Conservation (phyloP, 2,888 invertebrate species). For the Hirtodrosophila confusa region DNA sequence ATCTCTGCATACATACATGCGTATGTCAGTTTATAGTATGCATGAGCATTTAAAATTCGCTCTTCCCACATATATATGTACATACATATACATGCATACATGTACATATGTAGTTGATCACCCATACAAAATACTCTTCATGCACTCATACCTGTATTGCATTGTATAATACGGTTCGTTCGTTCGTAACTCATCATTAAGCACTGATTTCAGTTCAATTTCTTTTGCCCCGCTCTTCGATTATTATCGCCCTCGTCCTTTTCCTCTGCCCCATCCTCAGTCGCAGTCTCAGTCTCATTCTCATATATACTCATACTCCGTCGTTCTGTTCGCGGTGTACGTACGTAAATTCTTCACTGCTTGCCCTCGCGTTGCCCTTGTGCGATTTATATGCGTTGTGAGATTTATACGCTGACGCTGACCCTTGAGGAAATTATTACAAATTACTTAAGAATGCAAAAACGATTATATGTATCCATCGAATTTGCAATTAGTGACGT, state of each 20-base stretch:
- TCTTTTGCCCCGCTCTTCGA: constrained; percentile 51
- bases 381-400: constrained; percentile 70
- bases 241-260: constrained; percentile 54
- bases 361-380: constrained; percentile 48
- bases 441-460: constrained; percentile 84
- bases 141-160: constrained; percentile 26
- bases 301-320: constrained; percentile 11
- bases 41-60: too few relatives aligned
- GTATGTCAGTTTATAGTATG: too few relatives aligned
- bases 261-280: constrained; percentile 6
- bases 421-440: constrained; percentile 84
- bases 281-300: constrained; percentile 8
- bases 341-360: constrained; percentile 51
- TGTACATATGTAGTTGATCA: too few relatives aligned
- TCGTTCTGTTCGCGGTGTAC: constrained; percentile 31
- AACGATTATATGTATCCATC: constrained; percentile 83
- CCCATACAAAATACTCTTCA: not conserved
- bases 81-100: too few relatives aligned
- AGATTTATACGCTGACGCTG: constrained; percentile 79
- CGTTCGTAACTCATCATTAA: constrained; percentile 71
- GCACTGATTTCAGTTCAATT: constrained; percentile 67
- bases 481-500: constrained; percentile 82
- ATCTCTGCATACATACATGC: too few relatives aligned
- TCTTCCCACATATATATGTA: too few relatives aligned
- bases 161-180: constrained; percentile 42